Evolutionary conservation across 2,888 invertebrate species (phyloP).

Genomic region (Noctua janthe): DNA sequence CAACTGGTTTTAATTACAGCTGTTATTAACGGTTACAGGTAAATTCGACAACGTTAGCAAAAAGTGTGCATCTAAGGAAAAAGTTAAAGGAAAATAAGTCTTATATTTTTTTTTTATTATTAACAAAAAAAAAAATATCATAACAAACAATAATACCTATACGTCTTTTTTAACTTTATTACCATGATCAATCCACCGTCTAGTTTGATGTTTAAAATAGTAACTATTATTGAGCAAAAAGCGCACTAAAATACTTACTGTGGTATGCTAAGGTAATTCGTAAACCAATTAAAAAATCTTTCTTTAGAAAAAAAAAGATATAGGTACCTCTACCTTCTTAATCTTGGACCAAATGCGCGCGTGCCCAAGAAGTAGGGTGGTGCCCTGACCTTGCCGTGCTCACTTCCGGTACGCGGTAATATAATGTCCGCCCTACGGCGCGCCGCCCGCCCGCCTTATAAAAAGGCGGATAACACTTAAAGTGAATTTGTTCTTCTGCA

Average conservation of each 20-base stretch:
- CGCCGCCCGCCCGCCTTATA: slow-evolving; percentile 33
- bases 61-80: neutral
- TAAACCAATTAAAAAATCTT: neutral
- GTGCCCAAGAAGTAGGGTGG: slow-evolving; percentile 36
- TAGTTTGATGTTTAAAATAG: no score
- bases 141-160: no score
- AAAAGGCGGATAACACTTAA: slow-evolving; percentile 31
- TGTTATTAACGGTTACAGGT: neutral
- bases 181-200: neutral
- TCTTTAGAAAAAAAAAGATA: no score
- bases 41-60: neutral
- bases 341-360: slow-evolving; percentile 6
- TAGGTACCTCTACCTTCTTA: neutral
- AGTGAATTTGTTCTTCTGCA: slow-evolving; percentile 19
- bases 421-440: slow-evolving; percentile 49
- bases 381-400: slow-evolving; percentile 58
- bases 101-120: neutral
- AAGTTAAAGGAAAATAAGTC: neutral
- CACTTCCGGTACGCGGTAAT: slow-evolving; percentile 60
- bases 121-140: no score
- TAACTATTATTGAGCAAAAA: no score
- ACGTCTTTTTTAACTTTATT: neutral
- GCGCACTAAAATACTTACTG: neutral
- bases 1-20: neutral
- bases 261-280: neutral